phyloP scores from a whole-genome alignment of 1,140 invertebrate species.

The Bombus affinis region DNA sequence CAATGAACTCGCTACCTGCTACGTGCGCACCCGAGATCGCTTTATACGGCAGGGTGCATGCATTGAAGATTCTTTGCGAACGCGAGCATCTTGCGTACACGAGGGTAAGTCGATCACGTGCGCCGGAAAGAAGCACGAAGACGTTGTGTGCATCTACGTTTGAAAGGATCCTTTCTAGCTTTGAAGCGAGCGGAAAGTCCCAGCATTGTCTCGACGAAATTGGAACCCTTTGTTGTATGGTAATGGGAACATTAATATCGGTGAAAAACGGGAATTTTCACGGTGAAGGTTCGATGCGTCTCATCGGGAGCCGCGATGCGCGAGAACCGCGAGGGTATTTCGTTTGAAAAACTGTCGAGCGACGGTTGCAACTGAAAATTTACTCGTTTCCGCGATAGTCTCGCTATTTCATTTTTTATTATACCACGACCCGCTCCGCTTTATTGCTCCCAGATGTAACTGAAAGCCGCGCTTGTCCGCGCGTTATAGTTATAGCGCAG shows the following conservation, averaged over 20 bases:
- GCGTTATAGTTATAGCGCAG: background rate
- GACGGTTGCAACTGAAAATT: constrained; percentile 23
- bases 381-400: constrained; percentile 11
- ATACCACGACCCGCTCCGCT: background rate
- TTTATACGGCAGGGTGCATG: background rate
- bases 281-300: background rate
- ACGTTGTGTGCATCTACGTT: background rate
- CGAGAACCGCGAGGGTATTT: background rate
- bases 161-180: background rate
- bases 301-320: background rate
- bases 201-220: background rate
- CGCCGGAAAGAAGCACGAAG: background rate
- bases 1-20: background rate
- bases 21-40: background rate
- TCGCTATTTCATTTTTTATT: constrained; percentile 50
- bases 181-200: background rate
- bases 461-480: constrained; percentile 37
- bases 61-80: constrained; percentile 4
- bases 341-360: background rate
- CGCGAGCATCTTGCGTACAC: background rate
- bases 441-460: constrained; percentile 53
- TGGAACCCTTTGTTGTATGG: background rate
- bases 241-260: constrained; percentile 1
- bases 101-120: constrained; percentile 22
- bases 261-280: background rate